Base-by-base conservation (phyloP, 2,113 vertebrate genomes). In the Myiozetetes cayanensis region DNA sequence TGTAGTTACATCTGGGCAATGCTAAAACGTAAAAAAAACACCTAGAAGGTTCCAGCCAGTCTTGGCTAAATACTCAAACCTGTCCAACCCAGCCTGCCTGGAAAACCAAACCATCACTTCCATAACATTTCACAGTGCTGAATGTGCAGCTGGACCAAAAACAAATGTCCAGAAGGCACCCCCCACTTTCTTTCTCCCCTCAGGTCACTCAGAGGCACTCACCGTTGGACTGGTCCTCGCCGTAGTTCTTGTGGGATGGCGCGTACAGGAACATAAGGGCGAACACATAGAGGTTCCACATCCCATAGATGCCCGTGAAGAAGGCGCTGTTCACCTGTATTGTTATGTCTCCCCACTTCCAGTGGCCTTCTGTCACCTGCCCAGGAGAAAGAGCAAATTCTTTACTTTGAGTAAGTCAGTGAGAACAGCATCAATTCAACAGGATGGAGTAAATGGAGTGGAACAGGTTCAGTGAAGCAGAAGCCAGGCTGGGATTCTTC, bases 281-380 rank as follows among this genome's bases (percentile, higher is more conserved):
- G 0, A 99, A 99, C 81, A 99, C 99, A 9, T 99, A 99, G 47
- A 99, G 98, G 96, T 99, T 99, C 99, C 99, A 99, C 99, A 99
- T 99, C 44, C 99, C 99, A 0, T 99, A 99, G 97, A 99, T 99
- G 80, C 99, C 99, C 0, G 99, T 99, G 98, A 99, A 99, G 97
- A 99, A 99, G 78, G 99, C 99, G 1, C 99, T 99, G 98, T 99
- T 99, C 94, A 98, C 98, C 92, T 99, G 98, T 71, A 99, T 98
- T 0, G 98, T 99, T 80, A 99, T 94, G 4, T 98, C 98, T 1
- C 99, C 99, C 99, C 99, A 99, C 94, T 99, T 99, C 99, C 99
- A 99, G 77, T 99, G 99, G 35, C 99, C 99, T 94, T 99, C 99
- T 1, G 98, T 99, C 93, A 99, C 99, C 99, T 99, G 97, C 11